Evolutionary conservation across 2,113 vertebrate genomes (phyloP).

Genomic region (Nothobranchius kuhntae): DNA sequence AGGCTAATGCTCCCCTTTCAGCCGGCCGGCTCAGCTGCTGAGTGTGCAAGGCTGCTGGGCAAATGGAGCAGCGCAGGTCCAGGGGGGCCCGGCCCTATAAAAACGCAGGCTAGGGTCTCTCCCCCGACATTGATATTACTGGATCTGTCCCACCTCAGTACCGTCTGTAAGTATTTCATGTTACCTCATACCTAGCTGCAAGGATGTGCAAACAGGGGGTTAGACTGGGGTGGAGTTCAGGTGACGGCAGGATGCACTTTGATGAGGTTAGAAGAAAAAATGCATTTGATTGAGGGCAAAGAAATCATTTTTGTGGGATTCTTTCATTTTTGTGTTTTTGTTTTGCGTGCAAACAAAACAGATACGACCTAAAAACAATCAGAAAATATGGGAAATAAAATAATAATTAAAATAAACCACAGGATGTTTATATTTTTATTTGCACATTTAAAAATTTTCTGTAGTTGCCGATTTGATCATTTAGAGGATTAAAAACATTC

Average conservation of each 20-base stretch:
- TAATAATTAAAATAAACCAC: not conserved
- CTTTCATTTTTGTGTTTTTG: conserved; percentile 12
- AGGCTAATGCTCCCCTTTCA: conserved; percentile 78
- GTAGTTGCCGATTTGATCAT: conserved; percentile 7
- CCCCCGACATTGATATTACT: conserved; percentile 74
- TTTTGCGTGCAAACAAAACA: not conserved
- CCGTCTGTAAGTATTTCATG: conserved; percentile 78
- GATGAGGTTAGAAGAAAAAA: conserved; percentile 15
- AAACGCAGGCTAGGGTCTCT: conserved; percentile 64
- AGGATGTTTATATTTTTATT: not conserved
- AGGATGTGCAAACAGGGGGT: conserved; percentile 13
- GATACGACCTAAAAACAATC: not conserved
- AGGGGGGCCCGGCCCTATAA: conserved; percentile 76
- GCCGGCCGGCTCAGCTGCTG: conserved; percentile 74
- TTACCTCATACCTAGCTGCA: conserved; percentile 41
- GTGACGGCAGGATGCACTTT: conserved; percentile 13
- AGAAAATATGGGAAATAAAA: not conserved
- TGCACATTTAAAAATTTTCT: not conserved
- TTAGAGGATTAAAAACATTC: not conserved
- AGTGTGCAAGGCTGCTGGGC: conserved; percentile 78
- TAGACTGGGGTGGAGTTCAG: conserved; percentile 38
- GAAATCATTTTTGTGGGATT: no score
- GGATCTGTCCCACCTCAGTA: conserved; percentile 80
- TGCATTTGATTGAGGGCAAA: not conserved
- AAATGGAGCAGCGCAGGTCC: conserved; percentile 55